Percentiles rank a stretch among this genome's conserved stretches.
Evolutionary conservation across 2,113 vertebrate species (phyloP).

Genomic region (Xiphorhynchus elegans): DNA sequence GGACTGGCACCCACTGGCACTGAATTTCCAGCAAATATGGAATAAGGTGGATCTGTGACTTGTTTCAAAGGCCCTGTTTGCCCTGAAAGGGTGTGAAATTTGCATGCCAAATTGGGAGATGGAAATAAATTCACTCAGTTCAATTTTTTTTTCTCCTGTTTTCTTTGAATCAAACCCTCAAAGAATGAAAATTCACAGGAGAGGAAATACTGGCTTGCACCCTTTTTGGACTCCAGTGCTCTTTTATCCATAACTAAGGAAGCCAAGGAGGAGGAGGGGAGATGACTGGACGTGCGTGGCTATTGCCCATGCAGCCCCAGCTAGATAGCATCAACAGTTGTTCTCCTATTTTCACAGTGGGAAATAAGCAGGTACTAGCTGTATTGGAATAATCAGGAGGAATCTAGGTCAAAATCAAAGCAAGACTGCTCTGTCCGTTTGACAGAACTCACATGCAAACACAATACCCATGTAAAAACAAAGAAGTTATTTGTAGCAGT

Average conservation of each 20-base stretch:
- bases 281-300: not conserved
- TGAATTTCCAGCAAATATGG: not conserved
- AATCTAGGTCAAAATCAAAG: constrained; percentile 76
- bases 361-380: constrained; percentile 67
- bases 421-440: constrained; percentile 43
- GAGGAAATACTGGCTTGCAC: not conserved
- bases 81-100: not conserved
- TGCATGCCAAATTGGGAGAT: not conserved
- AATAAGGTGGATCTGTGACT: not conserved
- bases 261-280: constrained; percentile 5
- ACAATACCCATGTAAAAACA: constrained; percentile 45
- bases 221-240: not conserved
- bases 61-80: not conserved
- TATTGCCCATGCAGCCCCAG: constrained; percentile 27
- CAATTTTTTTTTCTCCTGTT: not conserved
- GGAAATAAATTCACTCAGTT: not conserved
- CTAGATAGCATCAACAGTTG: constrained; percentile 67
- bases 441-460: constrained; percentile 55
- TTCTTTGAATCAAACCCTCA: not conserved
- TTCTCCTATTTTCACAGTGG: constrained; percentile 70
- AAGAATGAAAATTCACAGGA: not conserved
- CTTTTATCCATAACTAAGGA: constrained; percentile 2
- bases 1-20: not conserved
- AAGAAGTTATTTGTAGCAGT: constrained; percentile 41
- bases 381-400: constrained; percentile 57